Base-by-base conservation (phyloP, 2,888 invertebrate species). In the Lobophora halterata region DNA sequence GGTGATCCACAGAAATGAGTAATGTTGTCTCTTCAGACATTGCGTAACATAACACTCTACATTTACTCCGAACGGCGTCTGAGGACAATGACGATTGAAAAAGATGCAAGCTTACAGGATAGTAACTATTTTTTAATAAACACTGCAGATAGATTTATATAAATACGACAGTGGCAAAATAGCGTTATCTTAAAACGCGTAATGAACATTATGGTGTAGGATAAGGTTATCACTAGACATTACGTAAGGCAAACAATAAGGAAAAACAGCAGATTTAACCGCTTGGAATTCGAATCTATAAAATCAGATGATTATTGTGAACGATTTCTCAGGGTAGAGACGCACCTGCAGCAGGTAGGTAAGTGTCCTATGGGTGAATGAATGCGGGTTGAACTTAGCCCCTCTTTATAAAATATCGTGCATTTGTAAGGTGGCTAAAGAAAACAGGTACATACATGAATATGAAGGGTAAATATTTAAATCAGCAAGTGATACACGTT, bases 401-500 rank as follows among this genome's bases (percentile, higher is more conserved):
- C 63, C 69, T 71, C 65, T 73, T 73, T 72, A 71, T 72, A 74
- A 71, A 72, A 59, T 68, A 56, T 40, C 47, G 29, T 20, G 32
- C 20, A 42, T 46, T 52, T 50, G 45, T 40, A 52, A 41, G 33
- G 25, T 47, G 49, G 50, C 49, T 53, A 46, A 35, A 39, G 49
- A 49, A 49, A 52, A 53, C 49, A 58, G 46, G 41, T 50, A 51
- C 40, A n/a, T 17, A 18, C 7, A 16, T 14, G 8, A 9, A 14
- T 1, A 30, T 14, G 12, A 20, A 28, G 27, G 18, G 11, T 31
- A 14, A 12, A 12, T 24, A 18, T 30, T 13, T 11, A 38, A 17
- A 11, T 21, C 34, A 13, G 34, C 5, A 10, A 28, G 23, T 30
- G 29, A 29, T 25, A 24, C 17, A 24, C 1, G 9, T 36, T 24